These are phyloP conservation scores for Rhinolophus sinicus DNA, from an alignment of 2,113 vertebrate genomes.

Conservation along the genomic window DNA sequence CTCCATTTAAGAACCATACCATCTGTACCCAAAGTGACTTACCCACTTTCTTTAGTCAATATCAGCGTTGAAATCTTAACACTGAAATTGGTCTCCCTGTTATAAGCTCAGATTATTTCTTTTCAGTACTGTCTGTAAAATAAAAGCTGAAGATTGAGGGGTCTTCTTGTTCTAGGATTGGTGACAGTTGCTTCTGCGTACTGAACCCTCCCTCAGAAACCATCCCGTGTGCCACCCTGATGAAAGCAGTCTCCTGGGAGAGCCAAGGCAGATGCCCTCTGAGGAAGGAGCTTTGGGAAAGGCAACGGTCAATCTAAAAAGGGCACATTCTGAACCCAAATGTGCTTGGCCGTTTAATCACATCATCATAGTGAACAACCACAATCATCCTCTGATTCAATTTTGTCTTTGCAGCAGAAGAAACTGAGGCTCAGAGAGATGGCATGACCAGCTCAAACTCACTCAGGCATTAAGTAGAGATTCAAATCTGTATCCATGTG, in stretches of 20 bases:
- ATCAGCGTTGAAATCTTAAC: neutral
- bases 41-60: neutral
- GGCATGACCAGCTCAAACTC: neutral
- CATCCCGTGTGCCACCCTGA: neutral
- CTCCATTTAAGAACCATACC: neutral
- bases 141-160: neutral
- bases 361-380: neutral
- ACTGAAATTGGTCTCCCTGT: neutral
- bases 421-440: neutral
- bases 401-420: conserved; percentile 11
- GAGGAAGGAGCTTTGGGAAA: neutral
- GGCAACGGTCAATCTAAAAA: neutral
- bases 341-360: neutral
- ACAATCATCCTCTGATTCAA: neutral
- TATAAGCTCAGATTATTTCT: neutral
- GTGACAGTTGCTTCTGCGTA: neutral
- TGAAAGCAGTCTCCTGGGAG: neutral
- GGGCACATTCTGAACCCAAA: neutral
- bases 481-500: neutral
- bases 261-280: neutral
- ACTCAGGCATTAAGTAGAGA: neutral
- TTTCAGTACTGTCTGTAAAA: neutral
- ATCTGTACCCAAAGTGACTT: neutral
- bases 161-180: neutral
- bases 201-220: neutral